Conservation (phyloP, 2,888 invertebrate species). For the Chrysotoxum bicinctum region DNA sequence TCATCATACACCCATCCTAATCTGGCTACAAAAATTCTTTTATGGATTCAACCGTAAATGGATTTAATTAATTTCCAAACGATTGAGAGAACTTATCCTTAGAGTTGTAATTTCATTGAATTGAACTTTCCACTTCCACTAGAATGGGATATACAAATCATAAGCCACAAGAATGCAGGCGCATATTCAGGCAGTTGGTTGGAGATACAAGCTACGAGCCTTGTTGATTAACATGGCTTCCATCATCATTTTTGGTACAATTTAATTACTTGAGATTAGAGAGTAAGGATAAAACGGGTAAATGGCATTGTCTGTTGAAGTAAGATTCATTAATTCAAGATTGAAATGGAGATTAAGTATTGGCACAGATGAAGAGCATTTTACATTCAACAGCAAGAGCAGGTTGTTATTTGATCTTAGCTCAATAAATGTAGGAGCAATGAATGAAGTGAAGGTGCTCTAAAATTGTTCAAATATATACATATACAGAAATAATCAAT, state of each 20-base stretch:
- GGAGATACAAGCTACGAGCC: constrained; percentile 29
- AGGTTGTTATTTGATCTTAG: not conserved
- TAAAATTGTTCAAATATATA: too few species aligned
- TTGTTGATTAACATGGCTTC: constrained; percentile 67
- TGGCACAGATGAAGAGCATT: not conserved
- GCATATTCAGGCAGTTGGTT: constrained; percentile 14
- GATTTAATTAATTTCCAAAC: constrained; percentile 68
- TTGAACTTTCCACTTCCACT: constrained; percentile 50
- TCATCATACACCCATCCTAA: constrained; percentile 38
- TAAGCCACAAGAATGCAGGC: constrained; percentile 57
- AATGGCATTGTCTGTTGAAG: constrained; percentile 6
- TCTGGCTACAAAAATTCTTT: constrained; percentile 54
- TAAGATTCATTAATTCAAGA: not conserved
- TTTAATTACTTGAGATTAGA: constrained; percentile 59
- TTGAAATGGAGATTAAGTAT: constrained; percentile 10
- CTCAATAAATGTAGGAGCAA: too few species aligned
- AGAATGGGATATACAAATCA: constrained; percentile 56
- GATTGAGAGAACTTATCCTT: constrained; percentile 57
- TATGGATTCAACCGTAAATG: constrained; percentile 61
- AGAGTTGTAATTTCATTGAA: constrained; percentile 50
- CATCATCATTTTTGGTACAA: constrained; percentile 56
- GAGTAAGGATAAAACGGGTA: not conserved
- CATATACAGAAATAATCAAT: too few species aligned
- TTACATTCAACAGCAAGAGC: not conserved
- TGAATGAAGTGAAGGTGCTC: too few species aligned